Conservation (phyloP, 2,888 invertebrate genomes). For the Oscheius sp. region DNA sequence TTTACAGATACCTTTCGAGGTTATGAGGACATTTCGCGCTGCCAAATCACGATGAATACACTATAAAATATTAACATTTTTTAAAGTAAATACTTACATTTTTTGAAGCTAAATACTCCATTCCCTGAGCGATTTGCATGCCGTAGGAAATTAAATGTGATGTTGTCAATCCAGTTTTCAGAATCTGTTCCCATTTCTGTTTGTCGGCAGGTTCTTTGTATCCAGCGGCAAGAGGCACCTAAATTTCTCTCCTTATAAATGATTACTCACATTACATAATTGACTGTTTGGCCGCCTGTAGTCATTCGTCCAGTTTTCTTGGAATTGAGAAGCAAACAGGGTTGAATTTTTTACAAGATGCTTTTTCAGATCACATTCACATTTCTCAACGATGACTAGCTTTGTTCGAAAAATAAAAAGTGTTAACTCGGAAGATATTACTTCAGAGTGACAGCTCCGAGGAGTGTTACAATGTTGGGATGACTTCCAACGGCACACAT, state of each 20-base stretch:
- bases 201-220: neutral
- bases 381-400: neutral
- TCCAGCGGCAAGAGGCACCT: neutral
- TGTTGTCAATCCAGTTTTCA: slow-evolving; percentile 19
- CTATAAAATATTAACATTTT: slow-evolving; percentile 18
- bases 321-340: too few relatives aligned
- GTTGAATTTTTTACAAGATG: too few relatives aligned
- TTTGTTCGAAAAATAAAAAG: too few relatives aligned
- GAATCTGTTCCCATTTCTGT: neutral
- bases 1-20: slow-evolving; percentile 89
- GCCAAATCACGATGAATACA: slow-evolving; percentile 92
- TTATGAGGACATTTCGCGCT: slow-evolving; percentile 92
- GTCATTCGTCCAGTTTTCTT: too few relatives aligned
- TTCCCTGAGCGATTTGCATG: slow-evolving; percentile 93
- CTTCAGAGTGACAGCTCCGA: slow-evolving; percentile 51
- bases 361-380: too few relatives aligned
- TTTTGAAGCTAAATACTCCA: slow-evolving; percentile 94
- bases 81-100: slow-evolving; percentile 76
- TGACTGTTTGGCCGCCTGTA: too few relatives aligned
- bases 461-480: slow-evolving; percentile 49
- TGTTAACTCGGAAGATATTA: slow-evolving; percentile 48
- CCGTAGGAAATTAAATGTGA: slow-evolving; percentile 87
- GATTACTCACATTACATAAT: too few relatives aligned
- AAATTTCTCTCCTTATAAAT: too few relatives aligned
- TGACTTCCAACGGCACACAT: slow-evolving; percentile 49